phyloP scores from a whole-genome alignment of 2,113 vertebrate genomes.

The Xyliphius kryptos region DNA sequence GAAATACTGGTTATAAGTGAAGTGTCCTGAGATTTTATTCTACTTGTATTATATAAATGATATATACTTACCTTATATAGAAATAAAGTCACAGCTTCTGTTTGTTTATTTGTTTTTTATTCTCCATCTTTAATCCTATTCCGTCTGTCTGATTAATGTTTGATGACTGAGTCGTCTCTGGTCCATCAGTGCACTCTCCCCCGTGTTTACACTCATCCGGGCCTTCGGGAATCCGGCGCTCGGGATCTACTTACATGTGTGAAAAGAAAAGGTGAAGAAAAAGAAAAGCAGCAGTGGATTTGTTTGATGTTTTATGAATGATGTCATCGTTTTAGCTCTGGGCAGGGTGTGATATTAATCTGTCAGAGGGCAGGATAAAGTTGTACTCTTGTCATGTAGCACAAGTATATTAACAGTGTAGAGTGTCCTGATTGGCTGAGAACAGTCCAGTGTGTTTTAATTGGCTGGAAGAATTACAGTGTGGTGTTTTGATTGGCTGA shows the following conservation, averaged over 20 bases:
- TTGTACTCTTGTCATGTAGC: conserved; percentile 1
- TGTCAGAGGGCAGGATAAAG: not conserved
- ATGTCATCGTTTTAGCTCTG: conserved; percentile 5
- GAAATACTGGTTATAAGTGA: no score
- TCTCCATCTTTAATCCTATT: not conserved
- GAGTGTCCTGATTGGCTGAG: not conserved
- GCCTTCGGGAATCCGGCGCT: not conserved
- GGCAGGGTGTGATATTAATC: conserved; percentile 1
- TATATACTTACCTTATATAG: conserved; percentile 9
- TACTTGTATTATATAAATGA: not conserved
- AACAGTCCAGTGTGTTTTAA: not conserved
- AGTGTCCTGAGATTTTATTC: not conserved
- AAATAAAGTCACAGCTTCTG: not conserved
- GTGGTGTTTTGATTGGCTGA: not conserved
- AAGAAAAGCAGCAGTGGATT: not conserved
- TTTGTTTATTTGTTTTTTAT: no score
- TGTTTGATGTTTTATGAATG: conserved; percentile 8
- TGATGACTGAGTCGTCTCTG: conserved; percentile 2
- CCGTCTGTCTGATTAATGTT: not conserved
- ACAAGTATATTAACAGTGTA: not conserved
- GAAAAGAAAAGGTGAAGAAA: not conserved
- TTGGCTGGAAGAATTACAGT: not conserved
- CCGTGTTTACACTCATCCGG: conserved; percentile 6
- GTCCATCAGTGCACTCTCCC: not conserved
- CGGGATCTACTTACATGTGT: conserved; percentile 1